phyloP scores from a whole-genome alignment of 1,140 invertebrate species.

The Leptestheria dahalacensis region DNA sequence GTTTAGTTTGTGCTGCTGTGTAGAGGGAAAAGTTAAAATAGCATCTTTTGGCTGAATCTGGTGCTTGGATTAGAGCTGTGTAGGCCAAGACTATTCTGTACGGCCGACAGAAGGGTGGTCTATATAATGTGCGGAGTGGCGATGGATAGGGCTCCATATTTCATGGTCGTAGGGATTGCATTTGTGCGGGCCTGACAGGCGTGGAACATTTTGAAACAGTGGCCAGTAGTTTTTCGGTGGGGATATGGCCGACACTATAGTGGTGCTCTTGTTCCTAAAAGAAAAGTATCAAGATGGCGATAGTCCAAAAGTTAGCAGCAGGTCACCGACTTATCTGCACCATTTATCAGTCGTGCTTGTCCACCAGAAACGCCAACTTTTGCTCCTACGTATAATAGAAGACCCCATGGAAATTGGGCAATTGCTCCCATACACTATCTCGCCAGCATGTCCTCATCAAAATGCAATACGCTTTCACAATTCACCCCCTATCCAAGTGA shows the following conservation, averaged over 20 bases:
- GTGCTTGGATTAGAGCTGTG: background rate
- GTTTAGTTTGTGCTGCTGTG: background rate
- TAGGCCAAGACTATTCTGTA: background rate
- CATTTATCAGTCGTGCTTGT: background rate
- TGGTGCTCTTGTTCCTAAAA: too few relatives aligned
- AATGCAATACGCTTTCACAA: too few relatives aligned
- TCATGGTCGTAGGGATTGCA: background rate
- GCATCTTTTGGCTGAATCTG: too few relatives aligned
- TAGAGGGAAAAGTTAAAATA: background rate
- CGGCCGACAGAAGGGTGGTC: background rate
- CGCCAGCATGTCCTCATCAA: background rate
- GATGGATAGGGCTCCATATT: background rate
- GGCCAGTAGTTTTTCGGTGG: background rate
- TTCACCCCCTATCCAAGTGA: too few relatives aligned
- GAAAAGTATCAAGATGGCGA: background rate
- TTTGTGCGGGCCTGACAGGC: background rate
- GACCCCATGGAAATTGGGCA: background rate
- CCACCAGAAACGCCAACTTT: background rate
- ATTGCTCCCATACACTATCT: background rate
- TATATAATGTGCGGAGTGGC: background rate
- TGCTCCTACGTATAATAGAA: background rate
- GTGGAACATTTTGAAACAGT: background rate
- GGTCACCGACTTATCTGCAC: background rate
- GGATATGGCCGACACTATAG: too few relatives aligned
- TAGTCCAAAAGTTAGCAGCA: background rate